Percentiles rank a stretch among this genome's conserved stretches.
Evolutionary conservation across 2,113 vertebrate species (phyloP).

Genomic region (Ochotona princeps): DNA sequence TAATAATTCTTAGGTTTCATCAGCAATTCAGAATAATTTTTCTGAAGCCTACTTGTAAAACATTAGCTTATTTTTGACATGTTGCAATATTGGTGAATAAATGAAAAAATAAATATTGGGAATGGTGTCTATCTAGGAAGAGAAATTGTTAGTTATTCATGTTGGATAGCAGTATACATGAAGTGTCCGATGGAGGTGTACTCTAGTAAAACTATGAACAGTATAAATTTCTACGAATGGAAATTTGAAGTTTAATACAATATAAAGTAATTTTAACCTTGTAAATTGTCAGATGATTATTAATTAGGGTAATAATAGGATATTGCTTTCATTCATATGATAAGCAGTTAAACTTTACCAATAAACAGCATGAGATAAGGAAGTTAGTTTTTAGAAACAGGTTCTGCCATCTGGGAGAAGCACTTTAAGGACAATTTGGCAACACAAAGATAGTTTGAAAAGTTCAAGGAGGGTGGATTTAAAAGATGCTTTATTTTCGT

Average conservation of each 20-base stretch:
- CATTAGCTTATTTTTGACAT: neutral
- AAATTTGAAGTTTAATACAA: neutral
- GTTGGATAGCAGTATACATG: neutral
- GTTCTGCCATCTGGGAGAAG: neutral
- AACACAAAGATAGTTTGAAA: neutral
- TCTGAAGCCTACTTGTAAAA: neutral
- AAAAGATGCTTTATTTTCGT: too few species aligned
- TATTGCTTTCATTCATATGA: neutral
- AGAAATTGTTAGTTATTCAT: slow-evolving; percentile 33
- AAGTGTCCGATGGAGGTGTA: neutral
- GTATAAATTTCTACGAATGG: neutral
- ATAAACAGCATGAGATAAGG: neutral
- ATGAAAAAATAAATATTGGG: too few species aligned
- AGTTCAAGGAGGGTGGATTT: too few species aligned
- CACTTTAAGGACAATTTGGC: neutral
- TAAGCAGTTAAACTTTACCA: slow-evolving; percentile 30
- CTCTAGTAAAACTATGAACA: neutral
- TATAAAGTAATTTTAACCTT: neutral
- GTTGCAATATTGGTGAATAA: neutral
- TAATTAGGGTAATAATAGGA: neutral
- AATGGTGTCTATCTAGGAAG: too few species aligned
- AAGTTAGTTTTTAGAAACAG: neutral
- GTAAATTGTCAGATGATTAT: neutral
- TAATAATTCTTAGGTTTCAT: neutral
- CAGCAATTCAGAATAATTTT: neutral